phyloP scores from a whole-genome alignment of 92 coral and sea anemone species.

The Anthopleura xanthogrammica region DNA sequence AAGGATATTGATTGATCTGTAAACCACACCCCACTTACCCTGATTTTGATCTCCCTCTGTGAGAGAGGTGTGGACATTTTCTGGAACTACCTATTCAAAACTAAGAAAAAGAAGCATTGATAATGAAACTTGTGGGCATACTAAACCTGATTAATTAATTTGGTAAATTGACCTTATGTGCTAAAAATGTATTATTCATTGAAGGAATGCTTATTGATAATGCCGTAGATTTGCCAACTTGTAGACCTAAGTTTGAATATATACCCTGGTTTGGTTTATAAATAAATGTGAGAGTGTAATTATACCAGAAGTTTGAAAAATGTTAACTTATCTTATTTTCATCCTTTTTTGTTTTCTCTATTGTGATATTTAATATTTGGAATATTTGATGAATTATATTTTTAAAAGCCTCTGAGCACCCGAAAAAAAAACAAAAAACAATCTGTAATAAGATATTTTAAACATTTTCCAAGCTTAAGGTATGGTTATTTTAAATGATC shows the following conservation, averaged over 20 bases:
- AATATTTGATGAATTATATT: not conserved
- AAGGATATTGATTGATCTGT: not conserved
- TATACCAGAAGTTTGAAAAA: constrained; percentile 19
- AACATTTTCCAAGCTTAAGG: constrained; percentile 19
- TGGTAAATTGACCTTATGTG: not conserved
- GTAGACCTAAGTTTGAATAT: constrained; percentile 59
- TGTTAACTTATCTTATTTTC: constrained; percentile 9
- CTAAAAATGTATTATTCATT: not conserved
- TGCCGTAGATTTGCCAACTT: constrained; percentile 17
- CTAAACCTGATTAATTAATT: not conserved
- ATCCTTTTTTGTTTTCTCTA: not conserved
- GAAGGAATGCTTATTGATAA: not conserved
- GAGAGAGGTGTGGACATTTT: not conserved
- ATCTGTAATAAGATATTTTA: not conserved
- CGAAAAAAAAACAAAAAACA: too few species aligned
- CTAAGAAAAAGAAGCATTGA: not conserved
- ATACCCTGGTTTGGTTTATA: constrained; percentile 15
- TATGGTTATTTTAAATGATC: constrained; percentile 33
- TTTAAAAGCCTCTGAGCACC: not conserved
- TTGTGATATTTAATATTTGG: not conserved
- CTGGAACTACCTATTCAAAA: not conserved
- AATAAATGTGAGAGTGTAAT: constrained; percentile 11
- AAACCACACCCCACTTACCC: too few species aligned
- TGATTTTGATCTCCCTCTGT: not conserved
- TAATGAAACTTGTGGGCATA: not conserved